These are phyloP conservation scores for Rhopalosiphum padi DNA, from an alignment of 1,140 invertebrate genomes.

Conservation along the genomic window DNA sequence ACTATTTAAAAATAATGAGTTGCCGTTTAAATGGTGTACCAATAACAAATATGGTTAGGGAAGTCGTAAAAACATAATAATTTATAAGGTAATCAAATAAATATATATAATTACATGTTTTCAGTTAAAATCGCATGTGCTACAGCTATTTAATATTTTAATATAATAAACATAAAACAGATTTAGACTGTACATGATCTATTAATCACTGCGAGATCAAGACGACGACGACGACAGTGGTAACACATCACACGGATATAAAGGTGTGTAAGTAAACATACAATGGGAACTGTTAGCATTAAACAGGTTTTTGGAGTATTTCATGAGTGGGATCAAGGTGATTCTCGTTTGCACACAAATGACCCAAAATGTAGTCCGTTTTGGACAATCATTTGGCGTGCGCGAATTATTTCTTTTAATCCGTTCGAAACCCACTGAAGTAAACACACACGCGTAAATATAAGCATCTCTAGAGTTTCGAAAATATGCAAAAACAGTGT, in stretches of 20 bases:
- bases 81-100: background rate
- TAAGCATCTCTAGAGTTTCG: background rate
- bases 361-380: conserved; percentile 38
- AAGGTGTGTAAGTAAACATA: conserved; percentile 32
- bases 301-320: conserved; percentile 39
- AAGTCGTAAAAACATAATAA: background rate
- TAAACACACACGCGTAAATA: background rate
- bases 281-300: conserved; percentile 30
- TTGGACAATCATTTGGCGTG: conserved; percentile 14
- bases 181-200: conserved; percentile 23
- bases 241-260: conserved; percentile 37
- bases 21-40: background rate
- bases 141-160: conserved; percentile 26
- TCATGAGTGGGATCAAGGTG: conserved; percentile 42
- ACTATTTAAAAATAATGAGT: background rate
- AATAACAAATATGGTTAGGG: background rate
- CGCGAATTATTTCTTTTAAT: background rate
- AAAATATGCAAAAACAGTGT: background rate
- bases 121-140: conserved; percentile 15
- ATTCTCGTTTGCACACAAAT: conserved; percentile 44
- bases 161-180: background rate
- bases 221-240: background rate
- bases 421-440: background rate
- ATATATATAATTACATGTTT: conserved; percentile 20
- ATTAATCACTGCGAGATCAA: background rate